Percentiles rank a stretch among this genome's conserved stretches.
phyloP scores from a whole-genome alignment of 2,113 vertebrate genomes.

The Connochaetes taurinus region DNA sequence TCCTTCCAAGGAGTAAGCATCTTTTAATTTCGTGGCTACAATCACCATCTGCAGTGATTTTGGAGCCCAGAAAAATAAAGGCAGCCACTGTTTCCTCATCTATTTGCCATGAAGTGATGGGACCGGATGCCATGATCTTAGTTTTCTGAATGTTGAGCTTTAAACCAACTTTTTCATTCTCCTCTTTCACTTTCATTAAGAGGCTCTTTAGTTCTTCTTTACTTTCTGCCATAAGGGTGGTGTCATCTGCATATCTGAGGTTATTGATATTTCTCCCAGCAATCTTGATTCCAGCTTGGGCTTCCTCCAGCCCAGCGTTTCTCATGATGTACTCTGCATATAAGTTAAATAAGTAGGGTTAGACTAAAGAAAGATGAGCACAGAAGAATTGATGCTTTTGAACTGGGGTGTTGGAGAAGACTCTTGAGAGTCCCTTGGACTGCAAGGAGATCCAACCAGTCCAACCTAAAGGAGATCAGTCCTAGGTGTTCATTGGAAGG shows the following conservation, averaged over 20 bases:
- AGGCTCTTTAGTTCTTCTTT: not conserved
- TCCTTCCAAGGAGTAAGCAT: not conserved
- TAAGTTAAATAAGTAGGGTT: not conserved
- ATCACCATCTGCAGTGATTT: not conserved
- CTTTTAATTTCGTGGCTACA: not conserved
- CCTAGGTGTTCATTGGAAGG: not conserved
- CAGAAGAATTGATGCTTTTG: not conserved
- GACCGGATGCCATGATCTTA: not conserved
- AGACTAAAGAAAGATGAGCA: not conserved
- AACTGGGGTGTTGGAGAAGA: no score
- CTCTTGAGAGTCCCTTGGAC: not conserved
- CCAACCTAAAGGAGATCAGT: not conserved
- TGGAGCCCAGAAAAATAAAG: not conserved
- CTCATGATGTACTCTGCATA: not conserved
- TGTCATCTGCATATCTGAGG: not conserved
- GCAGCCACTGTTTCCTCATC: no score
- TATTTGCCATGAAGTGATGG: not conserved
- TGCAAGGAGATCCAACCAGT: no score
- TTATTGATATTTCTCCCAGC: not conserved
- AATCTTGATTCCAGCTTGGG: not conserved
- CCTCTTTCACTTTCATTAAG: not conserved
- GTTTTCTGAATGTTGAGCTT: not conserved
- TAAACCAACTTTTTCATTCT: not conserved
- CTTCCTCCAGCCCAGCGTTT: not conserved
- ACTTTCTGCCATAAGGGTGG: not conserved